A percentile compares a stretch with the other conserved stretches of the same genome.
Evolutionary conservation across 2,888 invertebrate genomes (phyloP).

Genomic region (Sympetrum striolatum): DNA sequence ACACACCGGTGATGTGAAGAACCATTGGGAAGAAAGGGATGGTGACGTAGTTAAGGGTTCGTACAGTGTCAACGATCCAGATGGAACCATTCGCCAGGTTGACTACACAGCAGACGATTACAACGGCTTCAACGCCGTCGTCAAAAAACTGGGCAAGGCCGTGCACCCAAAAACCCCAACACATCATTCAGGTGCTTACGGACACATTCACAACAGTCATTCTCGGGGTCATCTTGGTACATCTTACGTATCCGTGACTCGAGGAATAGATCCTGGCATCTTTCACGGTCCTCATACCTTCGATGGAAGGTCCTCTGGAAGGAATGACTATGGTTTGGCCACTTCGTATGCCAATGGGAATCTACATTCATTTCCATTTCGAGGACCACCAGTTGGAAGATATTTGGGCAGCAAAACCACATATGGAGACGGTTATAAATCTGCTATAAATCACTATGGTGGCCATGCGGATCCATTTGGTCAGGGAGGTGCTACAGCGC

Average conservation of each 20-base stretch:
- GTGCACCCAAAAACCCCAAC: neutral
- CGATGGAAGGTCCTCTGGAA: no score
- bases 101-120: slow-evolving; percentile 6
- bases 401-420: no score
- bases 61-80: slow-evolving; percentile 5
- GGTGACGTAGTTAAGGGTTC: slow-evolving; percentile 4
- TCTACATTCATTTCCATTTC: neutral
- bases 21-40: neutral
- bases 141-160: neutral
- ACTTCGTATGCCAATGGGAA: neutral
- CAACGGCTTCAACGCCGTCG: slow-evolving; percentile 7
- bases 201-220: neutral
- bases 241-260: no score
- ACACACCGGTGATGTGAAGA: neutral
- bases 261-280: no score
- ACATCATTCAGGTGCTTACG: neutral
- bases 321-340: neutral
- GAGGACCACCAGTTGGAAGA: no score
- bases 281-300: no score
- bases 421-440: no score
- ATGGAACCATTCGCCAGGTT: neutral
- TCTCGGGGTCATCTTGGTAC: neutral
- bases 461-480: no score
- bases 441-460: no score
- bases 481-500: no score